Percentiles rank a stretch among this genome's conserved stretches.
Conservation (phyloP, 2,888 invertebrate genomes). For the Eilema griseolum region DNA sequence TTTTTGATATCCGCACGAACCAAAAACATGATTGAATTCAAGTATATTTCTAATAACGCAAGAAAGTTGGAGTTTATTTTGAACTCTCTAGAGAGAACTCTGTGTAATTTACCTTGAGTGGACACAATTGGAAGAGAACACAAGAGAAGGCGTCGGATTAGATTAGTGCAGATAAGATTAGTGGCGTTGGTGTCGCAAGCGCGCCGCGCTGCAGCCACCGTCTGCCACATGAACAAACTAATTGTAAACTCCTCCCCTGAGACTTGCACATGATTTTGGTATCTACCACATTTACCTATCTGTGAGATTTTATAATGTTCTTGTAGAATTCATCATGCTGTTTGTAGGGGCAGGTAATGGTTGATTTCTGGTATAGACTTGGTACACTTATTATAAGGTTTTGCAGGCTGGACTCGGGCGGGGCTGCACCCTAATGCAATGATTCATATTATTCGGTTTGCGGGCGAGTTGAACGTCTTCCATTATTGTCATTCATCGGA, state of each 20-base stretch:
- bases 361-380: not conserved
- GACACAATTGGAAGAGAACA: constrained; percentile 86
- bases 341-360: not conserved
- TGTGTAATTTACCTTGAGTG: constrained; percentile 82
- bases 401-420: constrained; percentile 80
- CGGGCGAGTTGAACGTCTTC: constrained; percentile 87
- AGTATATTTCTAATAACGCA: constrained; percentile 59
- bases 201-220: constrained; percentile 54
- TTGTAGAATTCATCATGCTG: not conserved
- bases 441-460: constrained; percentile 87
- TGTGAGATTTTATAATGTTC: not conserved
- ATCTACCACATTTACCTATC: constrained; percentile 2
- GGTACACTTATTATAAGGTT: constrained; percentile 62
- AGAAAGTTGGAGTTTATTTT: constrained; percentile 71
- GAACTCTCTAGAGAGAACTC: constrained; percentile 78
- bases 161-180: constrained; percentile 85
- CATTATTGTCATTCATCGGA: constrained; percentile 87
- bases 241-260: constrained; percentile 66
- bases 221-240: constrained; percentile 73
- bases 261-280: constrained; percentile 25
- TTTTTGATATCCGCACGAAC: not conserved
- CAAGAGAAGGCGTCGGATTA: constrained; percentile 84
- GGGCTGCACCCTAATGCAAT: constrained; percentile 87
- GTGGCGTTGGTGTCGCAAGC: constrained; percentile 72
- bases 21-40: not conserved